Conservation (phyloP, 1,140 invertebrate genomes). For the Ceratina australensis region DNA sequence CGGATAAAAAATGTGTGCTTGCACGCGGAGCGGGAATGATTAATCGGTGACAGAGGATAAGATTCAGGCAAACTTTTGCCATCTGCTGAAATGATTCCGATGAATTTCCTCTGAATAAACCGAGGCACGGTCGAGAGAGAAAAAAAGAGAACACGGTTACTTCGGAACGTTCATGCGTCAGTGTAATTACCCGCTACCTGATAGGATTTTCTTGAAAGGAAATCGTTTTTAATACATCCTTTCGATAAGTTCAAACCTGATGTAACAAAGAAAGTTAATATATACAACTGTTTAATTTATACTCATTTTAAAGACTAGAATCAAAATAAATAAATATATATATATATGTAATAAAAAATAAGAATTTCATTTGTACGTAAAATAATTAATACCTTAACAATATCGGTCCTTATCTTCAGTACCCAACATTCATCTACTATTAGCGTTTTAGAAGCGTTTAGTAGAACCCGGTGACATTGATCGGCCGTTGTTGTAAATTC, state of each 20-base stretch:
- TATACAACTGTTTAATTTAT: no score
- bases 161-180: not conserved
- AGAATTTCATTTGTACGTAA: no score
- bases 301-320: no score
- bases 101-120: conserved; percentile 14
- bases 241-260: not conserved
- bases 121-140: not conserved
- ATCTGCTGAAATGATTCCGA: conserved; percentile 25
- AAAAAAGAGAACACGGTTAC: not conserved
- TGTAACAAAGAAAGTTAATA: not conserved
- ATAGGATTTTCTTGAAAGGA: not conserved
- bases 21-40: conserved; percentile 18
- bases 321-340: no score
- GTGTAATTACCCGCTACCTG: not conserved
- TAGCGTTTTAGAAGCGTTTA: no score
- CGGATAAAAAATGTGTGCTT: conserved; percentile 9
- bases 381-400: no score
- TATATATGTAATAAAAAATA: no score
- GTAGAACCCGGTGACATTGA: not conserved
- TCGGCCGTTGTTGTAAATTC: conserved; percentile 16
- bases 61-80: not conserved
- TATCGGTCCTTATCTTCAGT: not conserved
- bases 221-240: not conserved
- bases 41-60: conserved; percentile 19
- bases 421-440: no score